These are phyloP conservation scores for Parazoanthus darwini DNA, from an alignment of 92 coral and sea anemone species.

Conservation along the genomic window DNA sequence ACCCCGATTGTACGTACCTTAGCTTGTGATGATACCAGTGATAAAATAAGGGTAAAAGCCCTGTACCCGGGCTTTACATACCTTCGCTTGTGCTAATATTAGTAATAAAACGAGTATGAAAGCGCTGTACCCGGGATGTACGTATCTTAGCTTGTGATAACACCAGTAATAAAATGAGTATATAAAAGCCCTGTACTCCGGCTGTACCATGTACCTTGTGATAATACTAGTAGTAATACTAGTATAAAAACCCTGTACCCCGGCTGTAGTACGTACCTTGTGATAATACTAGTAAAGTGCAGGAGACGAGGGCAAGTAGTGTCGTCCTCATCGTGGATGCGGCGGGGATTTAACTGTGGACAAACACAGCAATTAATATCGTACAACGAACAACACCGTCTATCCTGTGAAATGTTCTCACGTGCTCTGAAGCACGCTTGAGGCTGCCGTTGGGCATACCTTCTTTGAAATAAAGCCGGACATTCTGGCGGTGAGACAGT, in stretches of 20 bases:
- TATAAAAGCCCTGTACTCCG: no score
- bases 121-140: no score
- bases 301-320: slow-evolving; percentile 31
- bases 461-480: no score
- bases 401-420: no score
- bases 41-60: no score
- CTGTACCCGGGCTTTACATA: no score
- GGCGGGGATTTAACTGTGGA: slow-evolving; percentile 31
- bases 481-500: no score
- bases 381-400: no score
- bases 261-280: slow-evolving; percentile 14
- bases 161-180: background rate
- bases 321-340: slow-evolving; percentile 31
- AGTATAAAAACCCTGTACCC: background rate
- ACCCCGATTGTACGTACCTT: background rate
- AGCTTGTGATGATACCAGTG: background rate
- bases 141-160: background rate
- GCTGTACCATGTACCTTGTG: no score
- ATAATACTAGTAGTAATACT: background rate
- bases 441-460: no score
- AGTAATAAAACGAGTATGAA: background rate
- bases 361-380: background rate
- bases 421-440: no score
- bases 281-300: slow-evolving; percentile 28
- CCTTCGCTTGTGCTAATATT: no score